phyloP scores from a whole-genome alignment of 2,797 vertebrate species.

The Zenarchopterus dispar region DNA sequence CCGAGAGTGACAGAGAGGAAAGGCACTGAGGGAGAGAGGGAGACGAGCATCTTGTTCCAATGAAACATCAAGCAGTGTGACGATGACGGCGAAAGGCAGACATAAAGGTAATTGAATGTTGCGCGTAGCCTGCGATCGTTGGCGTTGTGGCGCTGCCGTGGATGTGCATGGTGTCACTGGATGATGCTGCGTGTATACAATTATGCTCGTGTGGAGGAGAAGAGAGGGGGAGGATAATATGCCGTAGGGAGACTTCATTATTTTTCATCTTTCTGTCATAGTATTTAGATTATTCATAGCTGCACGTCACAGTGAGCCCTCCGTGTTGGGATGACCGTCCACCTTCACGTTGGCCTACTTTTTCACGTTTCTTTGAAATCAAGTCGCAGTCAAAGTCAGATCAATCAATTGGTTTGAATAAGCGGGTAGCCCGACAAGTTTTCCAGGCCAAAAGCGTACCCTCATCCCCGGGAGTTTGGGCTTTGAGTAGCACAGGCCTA shows the following conservation, averaged over 20 bases:
- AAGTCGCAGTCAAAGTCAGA: slow-evolving; percentile 37
- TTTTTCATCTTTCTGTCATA: slow-evolving; percentile 30
- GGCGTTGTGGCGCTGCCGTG: slow-evolving; percentile 31
- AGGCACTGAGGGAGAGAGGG: slow-evolving; percentile 60
- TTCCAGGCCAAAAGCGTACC: slow-evolving; percentile 45
- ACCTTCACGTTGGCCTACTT: slow-evolving; percentile 54
- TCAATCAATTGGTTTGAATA: slow-evolving; percentile 38
- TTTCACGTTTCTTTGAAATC: slow-evolving; percentile 28
- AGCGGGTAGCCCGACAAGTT: slow-evolving; percentile 52
- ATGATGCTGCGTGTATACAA: slow-evolving; percentile 58
- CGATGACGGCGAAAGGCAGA: slow-evolving; percentile 88
- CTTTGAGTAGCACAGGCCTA: slow-evolving; percentile 1
- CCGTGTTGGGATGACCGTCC: slow-evolving; percentile 5
- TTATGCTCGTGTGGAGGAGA: slow-evolving; percentile 33
- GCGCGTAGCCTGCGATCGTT: slow-evolving; percentile 31
- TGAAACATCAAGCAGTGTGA: slow-evolving; percentile 83
- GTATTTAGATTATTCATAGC: slow-evolving; percentile 9
- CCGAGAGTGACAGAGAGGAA: slow-evolving; percentile 62
- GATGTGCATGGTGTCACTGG: slow-evolving; percentile 57
- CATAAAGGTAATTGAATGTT: slow-evolving; percentile 81
- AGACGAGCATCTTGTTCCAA: slow-evolving; percentile 83
- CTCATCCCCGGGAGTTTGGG: slow-evolving; percentile 6
- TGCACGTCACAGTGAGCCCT: slow-evolving; percentile 4
- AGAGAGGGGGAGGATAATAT: slow-evolving; percentile 31
- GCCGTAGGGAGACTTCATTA: slow-evolving; percentile 30